Conservation (phyloP, 2,888 invertebrate genomes). For the Anthrax anthrax region DNA sequence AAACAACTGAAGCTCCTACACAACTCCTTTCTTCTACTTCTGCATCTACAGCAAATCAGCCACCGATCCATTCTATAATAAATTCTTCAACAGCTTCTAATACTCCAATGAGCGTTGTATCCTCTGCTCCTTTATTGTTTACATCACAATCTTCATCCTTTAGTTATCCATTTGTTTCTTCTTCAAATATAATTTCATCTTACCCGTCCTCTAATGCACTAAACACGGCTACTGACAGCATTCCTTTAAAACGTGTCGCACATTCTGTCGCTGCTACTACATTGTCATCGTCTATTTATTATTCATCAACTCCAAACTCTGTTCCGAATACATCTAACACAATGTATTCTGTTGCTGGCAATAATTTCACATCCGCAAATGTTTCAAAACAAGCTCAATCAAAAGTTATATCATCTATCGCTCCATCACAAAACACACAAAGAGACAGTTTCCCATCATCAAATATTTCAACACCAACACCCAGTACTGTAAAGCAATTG, state of each 20-base stretch:
- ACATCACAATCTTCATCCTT: not conserved
- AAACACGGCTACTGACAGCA: too few species aligned
- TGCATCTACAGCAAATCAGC: not conserved
- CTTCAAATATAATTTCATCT: not conserved
- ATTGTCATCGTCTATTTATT: not conserved
- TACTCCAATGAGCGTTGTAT: not conserved
- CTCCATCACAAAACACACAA: not conserved
- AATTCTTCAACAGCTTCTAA: not conserved
- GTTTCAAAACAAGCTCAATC: not conserved
- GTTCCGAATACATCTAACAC: not conserved
- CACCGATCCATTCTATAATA: not conserved
- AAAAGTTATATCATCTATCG: not conserved
- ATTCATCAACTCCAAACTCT: not conserved
- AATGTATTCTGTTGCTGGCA: too few species aligned
- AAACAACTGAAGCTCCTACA: not conserved
- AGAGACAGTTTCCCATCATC: not conserved
- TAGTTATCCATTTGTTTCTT: not conserved
- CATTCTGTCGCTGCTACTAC: not conserved
- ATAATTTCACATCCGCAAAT: too few species aligned
- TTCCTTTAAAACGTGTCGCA: not conserved
- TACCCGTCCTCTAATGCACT: too few species aligned
- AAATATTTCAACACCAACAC: not conserved
- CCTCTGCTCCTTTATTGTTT: not conserved
- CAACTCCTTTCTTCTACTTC: not conserved
- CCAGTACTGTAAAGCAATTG: not conserved